Conservation (phyloP, 1,140 invertebrate genomes). For the Drosophila sturtevanti region DNA sequence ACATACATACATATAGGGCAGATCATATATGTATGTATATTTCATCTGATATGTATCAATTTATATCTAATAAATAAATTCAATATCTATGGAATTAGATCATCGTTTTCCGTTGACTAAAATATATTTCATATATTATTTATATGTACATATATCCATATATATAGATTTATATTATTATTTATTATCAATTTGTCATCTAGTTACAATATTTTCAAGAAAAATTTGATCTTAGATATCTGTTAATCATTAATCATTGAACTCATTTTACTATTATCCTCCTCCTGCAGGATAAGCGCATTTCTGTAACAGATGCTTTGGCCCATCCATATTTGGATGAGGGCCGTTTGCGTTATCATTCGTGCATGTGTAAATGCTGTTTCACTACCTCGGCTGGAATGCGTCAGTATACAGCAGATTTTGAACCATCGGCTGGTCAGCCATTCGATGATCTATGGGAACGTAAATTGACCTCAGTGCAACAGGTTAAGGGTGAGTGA, state of each 20-base stretch:
- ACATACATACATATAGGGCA: too few species aligned
- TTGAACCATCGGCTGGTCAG: slow-evolving; percentile 94
- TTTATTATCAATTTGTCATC: too few species aligned
- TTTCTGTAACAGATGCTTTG: slow-evolving; percentile 96
- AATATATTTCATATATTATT: too few species aligned
- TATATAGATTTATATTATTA: too few species aligned
- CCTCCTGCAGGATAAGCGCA: slow-evolving; percentile 92
- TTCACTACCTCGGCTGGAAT: slow-evolving; percentile 88
- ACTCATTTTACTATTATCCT: background rate
- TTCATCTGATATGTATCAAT: too few species aligned
- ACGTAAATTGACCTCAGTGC: slow-evolving; percentile 94
- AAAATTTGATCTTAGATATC: too few species aligned
- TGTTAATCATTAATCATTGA: background rate
- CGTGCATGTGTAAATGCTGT: slow-evolving; percentile 99
- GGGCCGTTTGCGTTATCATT: slow-evolving; percentile 98
- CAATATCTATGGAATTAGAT: too few species aligned
- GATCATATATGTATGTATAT: too few species aligned
- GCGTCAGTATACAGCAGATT: slow-evolving; percentile 95
- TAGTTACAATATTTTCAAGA: too few species aligned
- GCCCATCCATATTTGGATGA: slow-evolving; percentile 98
- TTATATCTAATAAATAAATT: too few species aligned
- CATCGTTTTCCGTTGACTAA: too few species aligned
- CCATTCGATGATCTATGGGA: slow-evolving; percentile 98
- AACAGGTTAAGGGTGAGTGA: slow-evolving; percentile 95
- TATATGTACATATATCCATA: too few species aligned